Base-by-base conservation (phyloP, 2,797 vertebrate genomes). In the Neostethus bicornis region DNA sequence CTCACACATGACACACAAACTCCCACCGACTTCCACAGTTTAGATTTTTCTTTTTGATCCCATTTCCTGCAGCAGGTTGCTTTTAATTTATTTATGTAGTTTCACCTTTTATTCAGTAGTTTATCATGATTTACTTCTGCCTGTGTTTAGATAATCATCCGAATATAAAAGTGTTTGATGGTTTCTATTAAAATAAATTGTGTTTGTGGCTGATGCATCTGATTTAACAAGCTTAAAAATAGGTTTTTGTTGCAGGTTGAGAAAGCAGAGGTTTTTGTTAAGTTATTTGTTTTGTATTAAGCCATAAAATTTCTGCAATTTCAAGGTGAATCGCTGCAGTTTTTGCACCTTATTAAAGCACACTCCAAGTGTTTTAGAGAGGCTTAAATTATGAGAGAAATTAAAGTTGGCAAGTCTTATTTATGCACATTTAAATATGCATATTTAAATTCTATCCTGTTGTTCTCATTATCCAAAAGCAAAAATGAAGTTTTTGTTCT, bases 31-130 rank as follows among this genome's bases (percentile, higher is more conserved):
- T 70, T 61, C 51, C 50, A 67, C 66, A 17, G 32, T 61, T 55
- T 61, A 48, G 57, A 25, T 72, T 73, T 70, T 46, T n/a, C 51
- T 76, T 79, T 79, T 77, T 77, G 52, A 77, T 79, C 79, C 66
- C 26, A 58, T 80, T 80, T 65, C 37, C 52, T 57, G 57, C 57
- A 61, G 58, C 7, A 29, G 66, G 65, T 77, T 16, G 31, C 31
- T 53, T 84, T 81, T 63, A 45, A 69, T 79, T 68, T 70, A 65
- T 82, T 75, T 42, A 71, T 60, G 58, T 45, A 21, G 7, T 62
- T 73, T 73, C 60, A 73, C 64, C 39, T 71, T 52, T 75, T 64
- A 50, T 74, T 77, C 68, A 52, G 54, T 71, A 21, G 67, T 66
- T 71, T 51, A 53, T 72, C 38, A 8, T 54, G 34, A 34, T 29